Evolutionary conservation across 2,797 vertebrate species (phyloP).

Genomic region (Sebastiscus albofasciatus): DNA sequence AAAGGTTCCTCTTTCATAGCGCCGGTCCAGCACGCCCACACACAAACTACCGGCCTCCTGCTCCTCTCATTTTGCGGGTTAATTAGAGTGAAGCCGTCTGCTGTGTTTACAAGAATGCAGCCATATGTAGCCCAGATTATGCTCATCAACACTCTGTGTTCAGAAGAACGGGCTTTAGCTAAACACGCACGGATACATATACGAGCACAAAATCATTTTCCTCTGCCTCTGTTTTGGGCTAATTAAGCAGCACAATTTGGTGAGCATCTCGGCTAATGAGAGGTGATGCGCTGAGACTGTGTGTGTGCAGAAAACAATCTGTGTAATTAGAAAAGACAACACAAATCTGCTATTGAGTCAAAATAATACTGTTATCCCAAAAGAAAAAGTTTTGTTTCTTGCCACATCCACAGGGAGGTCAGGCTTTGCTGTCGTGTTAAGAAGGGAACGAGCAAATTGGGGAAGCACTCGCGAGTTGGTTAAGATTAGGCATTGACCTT

Average conservation of each 20-base stretch:
- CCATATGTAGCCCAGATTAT: constrained; percentile 74
- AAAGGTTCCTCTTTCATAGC: constrained; percentile 40
- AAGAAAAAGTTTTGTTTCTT: not conserved
- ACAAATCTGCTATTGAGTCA: constrained; percentile 40
- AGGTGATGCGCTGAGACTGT: constrained; percentile 58
- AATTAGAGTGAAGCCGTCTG: constrained; percentile 81
- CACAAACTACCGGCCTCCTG: constrained; percentile 41
- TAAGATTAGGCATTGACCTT: too few species aligned
- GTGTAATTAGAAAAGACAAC: constrained; percentile 61
- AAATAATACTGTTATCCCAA: constrained; percentile 7
- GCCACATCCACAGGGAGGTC: not conserved
- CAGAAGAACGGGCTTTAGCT: constrained; percentile 13
- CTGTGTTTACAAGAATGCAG: constrained; percentile 70
- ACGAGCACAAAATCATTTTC: constrained; percentile 32
- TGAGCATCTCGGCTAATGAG: constrained; percentile 59
- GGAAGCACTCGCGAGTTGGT: too few species aligned
- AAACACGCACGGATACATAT: not conserved
- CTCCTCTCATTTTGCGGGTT: constrained; percentile 77
- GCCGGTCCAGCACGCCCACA: constrained; percentile 38
- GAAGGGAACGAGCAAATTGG: too few species aligned
- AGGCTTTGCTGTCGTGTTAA: not conserved
- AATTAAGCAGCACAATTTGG: constrained; percentile 68
- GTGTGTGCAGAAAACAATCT: constrained; percentile 40
- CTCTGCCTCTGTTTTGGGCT: constrained; percentile 54
- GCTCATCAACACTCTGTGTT: constrained; percentile 44